Percentiles rank a stretch among this genome's conserved stretches.
Evolutionary conservation across 2,797 vertebrate genomes (phyloP).

Genomic region (Chrysocyon brachyurus): DNA sequence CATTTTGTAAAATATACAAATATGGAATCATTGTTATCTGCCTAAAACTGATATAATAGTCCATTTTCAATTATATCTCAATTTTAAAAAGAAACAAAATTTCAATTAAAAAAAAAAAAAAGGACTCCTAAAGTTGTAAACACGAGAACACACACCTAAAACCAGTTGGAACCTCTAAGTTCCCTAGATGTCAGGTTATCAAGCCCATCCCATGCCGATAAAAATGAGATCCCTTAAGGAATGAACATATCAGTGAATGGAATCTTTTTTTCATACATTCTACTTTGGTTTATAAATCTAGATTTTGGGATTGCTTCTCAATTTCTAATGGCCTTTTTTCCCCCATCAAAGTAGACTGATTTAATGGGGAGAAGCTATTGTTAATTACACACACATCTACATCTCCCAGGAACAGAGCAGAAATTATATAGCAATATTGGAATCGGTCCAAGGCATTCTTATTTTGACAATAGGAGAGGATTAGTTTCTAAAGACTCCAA

Average conservation of each 20-base stretch:
- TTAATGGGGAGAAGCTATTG: background rate
- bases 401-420: constrained; percentile 14
- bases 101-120: background rate
- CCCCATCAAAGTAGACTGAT: constrained; percentile 16
- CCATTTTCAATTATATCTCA: background rate
- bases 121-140: background rate
- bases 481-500: constrained; percentile 59
- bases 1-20: background rate
- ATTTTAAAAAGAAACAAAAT: background rate
- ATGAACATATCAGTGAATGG: background rate
- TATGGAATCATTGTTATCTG: background rate
- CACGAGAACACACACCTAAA: background rate
- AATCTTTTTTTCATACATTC: background rate
- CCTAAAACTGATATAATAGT: background rate
- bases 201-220: background rate
- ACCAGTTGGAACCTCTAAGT: background rate
- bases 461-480: constrained; percentile 44
- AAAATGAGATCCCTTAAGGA: background rate
- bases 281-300: constrained; percentile 14
- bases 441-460: constrained; percentile 43
- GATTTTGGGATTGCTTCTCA: background rate
- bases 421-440: background rate
- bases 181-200: background rate
- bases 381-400: constrained; percentile 1
- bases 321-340: background rate